Conservation (phyloP, 2,113 vertebrate species). For the Fregetta grallaria region DNA sequence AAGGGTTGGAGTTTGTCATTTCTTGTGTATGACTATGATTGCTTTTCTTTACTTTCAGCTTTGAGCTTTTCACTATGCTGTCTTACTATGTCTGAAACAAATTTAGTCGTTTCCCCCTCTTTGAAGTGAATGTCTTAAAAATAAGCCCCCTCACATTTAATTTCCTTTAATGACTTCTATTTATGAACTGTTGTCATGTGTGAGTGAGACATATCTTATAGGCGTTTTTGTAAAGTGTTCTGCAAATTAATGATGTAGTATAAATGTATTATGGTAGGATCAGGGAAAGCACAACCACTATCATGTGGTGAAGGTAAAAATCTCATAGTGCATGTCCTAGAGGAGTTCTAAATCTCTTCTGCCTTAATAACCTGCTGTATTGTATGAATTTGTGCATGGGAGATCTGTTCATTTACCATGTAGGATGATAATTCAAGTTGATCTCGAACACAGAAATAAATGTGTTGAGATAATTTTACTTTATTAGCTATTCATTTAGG, state of each 20-base stretch:
- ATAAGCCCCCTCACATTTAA: neutral
- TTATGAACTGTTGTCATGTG: neutral
- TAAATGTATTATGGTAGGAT: neutral
- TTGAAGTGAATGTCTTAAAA: slow-evolving; percentile 31
- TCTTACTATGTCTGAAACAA: neutral
- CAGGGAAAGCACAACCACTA: neutral
- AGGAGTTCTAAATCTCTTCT: neutral
- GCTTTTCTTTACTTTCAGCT: neutral
- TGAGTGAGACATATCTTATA: neutral
- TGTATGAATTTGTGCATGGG: neutral
- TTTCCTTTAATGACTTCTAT: neutral
- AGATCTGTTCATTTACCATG: neutral
- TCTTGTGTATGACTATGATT: neutral
- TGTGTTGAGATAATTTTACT: neutral
- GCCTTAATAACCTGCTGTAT: neutral
- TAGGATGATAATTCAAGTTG: neutral
- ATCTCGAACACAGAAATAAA: neutral
- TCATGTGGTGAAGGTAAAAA: neutral
- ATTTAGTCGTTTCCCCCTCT: neutral
- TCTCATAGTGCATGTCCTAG: neutral
- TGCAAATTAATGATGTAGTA: neutral
- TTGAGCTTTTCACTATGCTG: neutral
- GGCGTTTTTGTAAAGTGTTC: neutral
- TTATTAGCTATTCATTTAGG: neutral
- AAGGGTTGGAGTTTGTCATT: neutral